A percentile compares a stretch with the other conserved stretches of the same genome.
Evolutionary conservation across 2,888 invertebrate species (phyloP).

Genomic region (Resseliella maxima): DNA sequence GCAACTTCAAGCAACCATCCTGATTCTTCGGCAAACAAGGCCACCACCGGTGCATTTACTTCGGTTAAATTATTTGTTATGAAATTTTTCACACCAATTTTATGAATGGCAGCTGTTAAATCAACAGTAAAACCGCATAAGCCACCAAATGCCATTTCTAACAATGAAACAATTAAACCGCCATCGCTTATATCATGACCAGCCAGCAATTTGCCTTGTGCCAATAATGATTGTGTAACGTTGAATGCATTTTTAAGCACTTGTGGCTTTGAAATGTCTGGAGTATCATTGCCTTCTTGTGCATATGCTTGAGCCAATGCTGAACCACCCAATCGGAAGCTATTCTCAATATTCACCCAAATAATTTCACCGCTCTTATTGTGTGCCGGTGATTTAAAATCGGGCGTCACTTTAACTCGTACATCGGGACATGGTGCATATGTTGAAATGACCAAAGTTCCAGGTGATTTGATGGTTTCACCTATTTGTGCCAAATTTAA

Average conservation of each 20-base stretch:
- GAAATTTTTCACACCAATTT: constrained; percentile 59
- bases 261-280: constrained; percentile 81
- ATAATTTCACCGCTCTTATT: constrained; percentile 76
- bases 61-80: constrained; percentile 62
- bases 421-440: constrained; percentile 97
- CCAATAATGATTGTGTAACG: constrained; percentile 85
- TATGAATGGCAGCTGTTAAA: constrained; percentile 68
- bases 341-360: constrained; percentile 82
- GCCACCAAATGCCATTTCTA: constrained; percentile 98
- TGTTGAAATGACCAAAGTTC: constrained; percentile 93
- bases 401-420: constrained; percentile 87
- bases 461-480: constrained; percentile 78
- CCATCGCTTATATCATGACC: constrained; percentile 99
- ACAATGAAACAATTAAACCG: constrained; percentile 86
- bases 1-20: constrained; percentile 86
- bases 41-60: constrained; percentile 71
- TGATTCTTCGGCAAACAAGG: constrained; percentile 86
- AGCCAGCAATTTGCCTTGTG: constrained; percentile 71
- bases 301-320: constrained; percentile 91
- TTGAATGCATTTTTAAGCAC: constrained; percentile 81
- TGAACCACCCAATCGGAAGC: constrained; percentile 87
- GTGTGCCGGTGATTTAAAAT: constrained; percentile 77
- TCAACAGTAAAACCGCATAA: constrained; percentile 81
- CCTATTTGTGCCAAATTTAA: background rate
- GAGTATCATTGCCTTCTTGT: constrained; percentile 82